Evolutionary conservation across 2,888 invertebrate genomes (phyloP).

Genomic region (Pantelozetes paolii): DNA sequence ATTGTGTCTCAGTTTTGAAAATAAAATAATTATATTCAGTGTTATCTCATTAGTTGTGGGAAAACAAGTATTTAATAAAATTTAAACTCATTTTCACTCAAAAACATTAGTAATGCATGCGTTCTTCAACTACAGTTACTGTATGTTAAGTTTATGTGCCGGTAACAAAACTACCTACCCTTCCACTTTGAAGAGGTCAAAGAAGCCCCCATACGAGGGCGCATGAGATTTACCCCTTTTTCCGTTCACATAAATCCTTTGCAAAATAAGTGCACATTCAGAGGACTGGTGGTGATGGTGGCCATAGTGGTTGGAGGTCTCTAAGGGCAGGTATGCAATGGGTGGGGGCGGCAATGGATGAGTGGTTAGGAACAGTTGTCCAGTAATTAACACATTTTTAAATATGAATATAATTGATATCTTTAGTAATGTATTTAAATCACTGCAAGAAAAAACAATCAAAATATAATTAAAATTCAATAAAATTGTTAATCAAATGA

Average conservation of each 20-base stretch:
- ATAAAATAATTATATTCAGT: too few relatives aligned
- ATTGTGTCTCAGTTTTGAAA: too few relatives aligned
- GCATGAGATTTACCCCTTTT: slow-evolving; percentile 11
- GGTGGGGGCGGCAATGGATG: neutral
- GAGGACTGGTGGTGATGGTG: slow-evolving; percentile 34
- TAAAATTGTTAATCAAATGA: too few relatives aligned
- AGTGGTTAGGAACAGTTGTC: neutral
- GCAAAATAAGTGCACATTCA: slow-evolving; percentile 40
- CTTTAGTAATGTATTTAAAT: neutral
- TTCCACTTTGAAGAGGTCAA: slow-evolving; percentile 33
- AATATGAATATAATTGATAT: neutral
- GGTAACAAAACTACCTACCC: neutral
- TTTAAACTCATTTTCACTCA: neutral
- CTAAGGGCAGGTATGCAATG: neutral
- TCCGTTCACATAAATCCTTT: slow-evolving; percentile 35
- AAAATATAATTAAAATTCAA: neutral
- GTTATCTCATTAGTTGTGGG: too few relatives aligned
- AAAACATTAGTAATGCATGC: neutral
- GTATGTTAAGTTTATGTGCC: neutral
- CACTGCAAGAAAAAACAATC: neutral
- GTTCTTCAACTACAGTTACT: neutral
- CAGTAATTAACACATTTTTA: neutral
- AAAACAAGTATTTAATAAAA: neutral
- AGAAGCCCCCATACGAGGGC: slow-evolving; percentile 35
- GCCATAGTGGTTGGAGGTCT: neutral